Evolutionary conservation across 2,113 vertebrate species (phyloP), one percentile per base, ranked within the genome.

Genomic region (Pteruthius melanotis): DNA sequence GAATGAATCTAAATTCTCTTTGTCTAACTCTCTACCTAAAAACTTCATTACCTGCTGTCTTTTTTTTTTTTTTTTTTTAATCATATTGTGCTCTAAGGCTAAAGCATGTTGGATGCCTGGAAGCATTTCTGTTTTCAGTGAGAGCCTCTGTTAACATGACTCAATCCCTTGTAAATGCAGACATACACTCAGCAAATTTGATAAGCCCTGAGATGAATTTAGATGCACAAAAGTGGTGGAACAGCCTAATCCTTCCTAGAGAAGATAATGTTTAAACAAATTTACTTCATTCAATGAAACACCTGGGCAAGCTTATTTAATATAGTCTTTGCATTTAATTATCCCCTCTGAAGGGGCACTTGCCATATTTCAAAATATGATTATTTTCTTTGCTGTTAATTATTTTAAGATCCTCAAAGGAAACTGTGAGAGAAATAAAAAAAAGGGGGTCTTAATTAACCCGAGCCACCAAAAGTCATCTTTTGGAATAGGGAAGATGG

Each of bases 231-330:
- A 95, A 69, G 84, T 54, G 50, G 54, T 79, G 71, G 79, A 80
- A 71, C 57, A 91, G 66, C 30, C 61, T 96, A 97, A 97, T 96
- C 83, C 90, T 84, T 95, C 53, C 60, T 74, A 59, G 68, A 82
- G 60, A 75, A 53, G 24, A 93, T 57, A 82, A 94, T 92, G 37
- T 95, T 97, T 96, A 96, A 92, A 91, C 88, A 97, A 97, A 96
- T 95, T 83, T 91, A 74, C 77, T 93, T 87, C 56, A 90, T 94
- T 94, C 81, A 92, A 0, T 57, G 69, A 92, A 91, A 95, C 91
- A 97, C 91, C 93, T 97, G 95, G 91, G 74, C 68, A 91, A 92
- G 78, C 22, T 92, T 96, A 93, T 82, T 96, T 94, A 91, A 93
- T 86, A 79, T 10, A 94, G 22, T 75, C 86, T 86, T 92, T 95